phyloP scores from a whole-genome alignment of 2,797 vertebrate genomes.

The Rhabdomys pumilio region DNA sequence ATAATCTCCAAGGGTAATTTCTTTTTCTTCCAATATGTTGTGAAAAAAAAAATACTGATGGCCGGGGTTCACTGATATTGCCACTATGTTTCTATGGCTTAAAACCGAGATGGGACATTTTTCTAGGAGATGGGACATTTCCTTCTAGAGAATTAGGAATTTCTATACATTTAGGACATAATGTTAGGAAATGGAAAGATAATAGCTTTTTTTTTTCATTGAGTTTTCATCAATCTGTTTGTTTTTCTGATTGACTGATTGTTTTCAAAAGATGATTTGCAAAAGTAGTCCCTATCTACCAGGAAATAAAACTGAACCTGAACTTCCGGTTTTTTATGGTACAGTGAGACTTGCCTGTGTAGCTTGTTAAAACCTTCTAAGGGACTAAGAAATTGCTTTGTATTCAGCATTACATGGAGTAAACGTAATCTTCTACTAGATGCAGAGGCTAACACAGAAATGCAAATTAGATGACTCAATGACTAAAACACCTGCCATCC shows the following conservation, averaged over 20 bases:
- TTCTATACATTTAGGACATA: background rate
- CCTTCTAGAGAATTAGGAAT: background rate
- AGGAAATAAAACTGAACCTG: slow-evolving; percentile 43
- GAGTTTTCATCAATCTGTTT: background rate
- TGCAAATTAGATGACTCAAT: background rate
- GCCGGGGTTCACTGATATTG: background rate
- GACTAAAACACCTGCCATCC: background rate
- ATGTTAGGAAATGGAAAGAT: background rate
- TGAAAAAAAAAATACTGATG: background rate
- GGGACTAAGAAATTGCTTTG: slow-evolving; percentile 22
- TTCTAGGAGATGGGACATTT: background rate
- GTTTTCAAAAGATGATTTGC: background rate
- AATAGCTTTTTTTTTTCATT: background rate
- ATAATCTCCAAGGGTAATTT: slow-evolving; percentile 1
- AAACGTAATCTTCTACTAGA: background rate
- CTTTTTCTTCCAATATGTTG: slow-evolving; percentile 17
- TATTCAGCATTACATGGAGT: background rate
- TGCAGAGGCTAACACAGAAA: background rate
- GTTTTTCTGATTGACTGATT: background rate
- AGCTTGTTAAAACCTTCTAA: slow-evolving; percentile 26
- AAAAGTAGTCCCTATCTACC: background rate
- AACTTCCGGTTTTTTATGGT: background rate
- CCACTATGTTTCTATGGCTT: background rate
- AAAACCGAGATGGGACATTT: background rate
- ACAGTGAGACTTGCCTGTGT: background rate